Base-by-base conservation (phyloP, 2,113 vertebrate genomes). In the Bubo bubo region DNA sequence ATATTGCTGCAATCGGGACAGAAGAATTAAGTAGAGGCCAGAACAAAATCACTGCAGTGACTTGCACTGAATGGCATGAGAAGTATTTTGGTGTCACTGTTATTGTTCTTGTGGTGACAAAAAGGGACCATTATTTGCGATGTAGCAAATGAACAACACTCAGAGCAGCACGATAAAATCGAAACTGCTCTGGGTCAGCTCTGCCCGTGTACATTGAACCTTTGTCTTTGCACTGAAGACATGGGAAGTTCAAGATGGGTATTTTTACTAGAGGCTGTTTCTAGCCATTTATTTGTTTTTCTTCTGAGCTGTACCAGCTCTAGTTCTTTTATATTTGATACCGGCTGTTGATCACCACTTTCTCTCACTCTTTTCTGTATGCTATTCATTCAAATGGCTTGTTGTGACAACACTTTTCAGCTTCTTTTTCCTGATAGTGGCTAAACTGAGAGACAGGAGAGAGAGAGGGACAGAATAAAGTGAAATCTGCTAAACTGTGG, bases 51-150 rank as follows among this genome's bases (percentile, higher is more conserved):
- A 37, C 49, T 71, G 75, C 43, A 81, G 72, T 76, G 86, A 92
- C 52, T 67, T 68, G 52, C 67, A 35, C 59, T 71, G 75, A 91
- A 87, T 86, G 96, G 79, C 50, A 87, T 70, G 95, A 88, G 64
- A 94, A 84, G 26, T 24, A 95, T 86, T 94, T 82, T 87, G 37
- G 84, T 87, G 56, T 66, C 55, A 26, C 37, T 59, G 50, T 85
- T 88, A 62, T 59, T 62, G 75, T 89, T 97, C 83, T 97, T 16
- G 55, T 41, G 37, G 95, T 86, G 79, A 92, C 92, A 88, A 89
- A 96, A 95, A 96, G 87, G 52, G 60, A 70, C 87, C 81, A 88
- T 93, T 97, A 95, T 98, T 94, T 89, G 81, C 52, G 90, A 35
- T 62, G 72, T 39, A 73, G 50, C 63, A 56, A 83, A 72, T 60